A percentile compares a stretch with the other conserved stretches of the same genome.
These are phyloP conservation scores for Drosophila anceps DNA, from an alignment of 2,888 invertebrate species.

Conservation along the genomic window DNA sequence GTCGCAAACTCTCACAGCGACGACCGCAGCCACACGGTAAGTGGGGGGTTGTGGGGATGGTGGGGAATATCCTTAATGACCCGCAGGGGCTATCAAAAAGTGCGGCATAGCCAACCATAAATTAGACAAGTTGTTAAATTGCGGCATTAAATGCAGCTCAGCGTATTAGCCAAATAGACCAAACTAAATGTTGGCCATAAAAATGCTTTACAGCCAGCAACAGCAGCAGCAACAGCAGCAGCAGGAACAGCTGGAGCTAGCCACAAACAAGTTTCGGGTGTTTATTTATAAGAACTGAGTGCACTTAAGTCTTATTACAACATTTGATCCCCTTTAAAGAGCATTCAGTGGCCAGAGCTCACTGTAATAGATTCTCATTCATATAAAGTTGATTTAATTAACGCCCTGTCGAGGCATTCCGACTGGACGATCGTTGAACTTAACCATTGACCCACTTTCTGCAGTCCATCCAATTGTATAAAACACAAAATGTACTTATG, in stretches of 20 bases:
- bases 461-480: slow-evolving; percentile 19
- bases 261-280: slow-evolving; percentile 20
- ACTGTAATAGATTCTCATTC: slow-evolving; percentile 18
- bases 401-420: slow-evolving; percentile 22
- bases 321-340: slow-evolving; percentile 2
- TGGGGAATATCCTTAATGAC: slow-evolving; percentile 53
- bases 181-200: slow-evolving; percentile 51
- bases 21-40: slow-evolving; percentile 85
- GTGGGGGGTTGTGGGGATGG: not conserved
- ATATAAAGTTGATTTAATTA: slow-evolving; percentile 53
- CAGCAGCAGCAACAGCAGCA: slow-evolving; percentile 20
- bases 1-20: slow-evolving; percentile 85
- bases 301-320: slow-evolving; percentile 9
- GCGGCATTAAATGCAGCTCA: slow-evolving; percentile 55
- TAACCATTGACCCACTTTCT: slow-evolving; percentile 62
- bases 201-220: slow-evolving; percentile 31
- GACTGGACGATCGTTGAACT: slow-evolving; percentile 42
- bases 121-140: slow-evolving; percentile 70
- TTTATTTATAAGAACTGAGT: slow-evolving; percentile 1
- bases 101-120: slow-evolving; percentile 48
- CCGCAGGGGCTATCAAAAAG: slow-evolving; percentile 50
- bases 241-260: slow-evolving; percentile 33
- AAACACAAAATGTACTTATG: slow-evolving; percentile 23
- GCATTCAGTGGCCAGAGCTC: not conserved
- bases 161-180: slow-evolving; percentile 65